These are phyloP conservation scores for Cephalopholis sonnerati DNA, from an alignment of 2,113 vertebrate species.

Conservation along the genomic window DNA sequence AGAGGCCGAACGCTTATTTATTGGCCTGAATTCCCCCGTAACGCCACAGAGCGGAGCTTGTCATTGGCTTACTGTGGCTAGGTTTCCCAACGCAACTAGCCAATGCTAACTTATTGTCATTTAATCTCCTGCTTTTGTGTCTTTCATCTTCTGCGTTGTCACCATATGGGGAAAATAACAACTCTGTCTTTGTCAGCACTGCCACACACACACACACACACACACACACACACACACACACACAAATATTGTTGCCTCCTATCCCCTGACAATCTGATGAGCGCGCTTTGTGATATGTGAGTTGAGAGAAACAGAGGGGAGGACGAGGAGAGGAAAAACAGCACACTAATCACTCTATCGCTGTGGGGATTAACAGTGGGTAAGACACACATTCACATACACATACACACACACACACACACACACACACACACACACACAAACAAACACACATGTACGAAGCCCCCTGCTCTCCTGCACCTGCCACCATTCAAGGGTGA, in stretches of 20 bases:
- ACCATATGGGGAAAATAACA: conserved; percentile 31
- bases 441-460: background rate
- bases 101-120: conserved; percentile 29
- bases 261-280: conserved; percentile 28
- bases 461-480: conserved; percentile 44
- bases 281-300: conserved; percentile 16
- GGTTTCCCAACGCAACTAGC: conserved; percentile 22
- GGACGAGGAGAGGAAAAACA: conserved; percentile 15
- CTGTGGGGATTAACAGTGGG: conserved; percentile 50
- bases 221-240: background rate
- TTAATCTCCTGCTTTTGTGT: conserved; percentile 41
- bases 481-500: conserved; percentile 53
- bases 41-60: conserved; percentile 27
- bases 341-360: conserved; percentile 46
- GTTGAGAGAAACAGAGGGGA: background rate
- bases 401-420: background rate
- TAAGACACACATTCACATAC: background rate
- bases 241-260: background rate
- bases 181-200: conserved; percentile 8
- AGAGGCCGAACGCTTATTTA: conserved; percentile 27
- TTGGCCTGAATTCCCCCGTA: background rate
- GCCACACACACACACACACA: background rate
- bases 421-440: background rate
- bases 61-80: conserved; percentile 21
- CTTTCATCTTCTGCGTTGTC: conserved; percentile 32